Conservation (phyloP, 2,797 vertebrate species). For the Taeniopygia guttata region DNA sequence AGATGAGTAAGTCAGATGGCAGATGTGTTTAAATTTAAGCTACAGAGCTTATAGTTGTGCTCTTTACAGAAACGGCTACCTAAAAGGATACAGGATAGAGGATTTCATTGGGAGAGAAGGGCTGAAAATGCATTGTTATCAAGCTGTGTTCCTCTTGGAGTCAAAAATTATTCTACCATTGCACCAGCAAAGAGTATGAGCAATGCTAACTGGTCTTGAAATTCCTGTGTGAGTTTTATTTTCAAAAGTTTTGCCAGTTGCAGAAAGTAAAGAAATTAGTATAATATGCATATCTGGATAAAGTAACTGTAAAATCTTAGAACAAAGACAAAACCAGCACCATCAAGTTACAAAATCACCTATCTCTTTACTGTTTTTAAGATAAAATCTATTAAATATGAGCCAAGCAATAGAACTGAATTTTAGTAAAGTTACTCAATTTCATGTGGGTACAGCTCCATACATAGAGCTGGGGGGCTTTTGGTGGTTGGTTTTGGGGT, state of each 20-base stretch:
- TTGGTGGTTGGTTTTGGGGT: background rate
- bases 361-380: background rate
- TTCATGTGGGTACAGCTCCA: background rate
- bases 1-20: background rate
- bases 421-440: background rate
- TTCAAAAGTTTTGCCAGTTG: background rate
- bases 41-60: background rate
- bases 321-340: background rate
- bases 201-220: background rate
- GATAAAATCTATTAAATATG: background rate
- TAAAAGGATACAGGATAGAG: background rate
- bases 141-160: background rate
- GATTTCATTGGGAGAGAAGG: background rate
- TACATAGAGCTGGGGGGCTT: fast-evolving
- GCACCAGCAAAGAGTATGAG: background rate
- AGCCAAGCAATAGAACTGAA: background rate
- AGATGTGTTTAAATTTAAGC: background rate
- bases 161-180: background rate
- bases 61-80: background rate
- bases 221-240: background rate
- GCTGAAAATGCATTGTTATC: background rate
- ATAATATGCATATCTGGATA: background rate
- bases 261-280: background rate
- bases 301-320: background rate
- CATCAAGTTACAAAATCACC: background rate